Conservation (phyloP, 30 jellyfish, hydroid and myxozoan genomes). For the Hydra vulgaris region DNA sequence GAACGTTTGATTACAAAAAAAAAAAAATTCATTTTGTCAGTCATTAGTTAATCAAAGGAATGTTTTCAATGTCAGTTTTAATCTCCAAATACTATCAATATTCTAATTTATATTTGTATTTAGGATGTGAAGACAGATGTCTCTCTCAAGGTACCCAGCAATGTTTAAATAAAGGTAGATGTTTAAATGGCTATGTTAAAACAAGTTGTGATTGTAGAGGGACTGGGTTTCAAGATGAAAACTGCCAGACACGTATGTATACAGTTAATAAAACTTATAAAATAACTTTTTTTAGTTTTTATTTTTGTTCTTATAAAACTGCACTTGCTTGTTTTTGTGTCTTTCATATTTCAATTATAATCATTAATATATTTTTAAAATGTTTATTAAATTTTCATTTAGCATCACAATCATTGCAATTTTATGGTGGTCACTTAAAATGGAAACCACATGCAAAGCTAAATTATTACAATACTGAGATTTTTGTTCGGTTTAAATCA, state of each 20-base stretch:
- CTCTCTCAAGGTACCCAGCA: conserved; percentile 1
- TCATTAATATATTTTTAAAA: too few relatives aligned
- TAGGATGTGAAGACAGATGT: conserved; percentile 19
- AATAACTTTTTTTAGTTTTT: too few relatives aligned
- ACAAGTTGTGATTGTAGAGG: conserved; percentile 24
- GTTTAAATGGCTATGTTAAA: conserved; percentile 13
- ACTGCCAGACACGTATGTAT: conserved; percentile 7
- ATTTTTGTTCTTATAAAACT: too few relatives aligned
- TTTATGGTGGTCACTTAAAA: background rate
- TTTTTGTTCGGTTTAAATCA: conserved; percentile 12
- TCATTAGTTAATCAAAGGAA: too few relatives aligned
- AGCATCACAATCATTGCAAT: conserved; percentile 14
- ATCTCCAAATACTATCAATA: too few relatives aligned
- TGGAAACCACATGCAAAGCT: conserved; percentile 9
- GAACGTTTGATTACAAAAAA: too few relatives aligned
- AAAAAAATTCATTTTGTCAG: too few relatives aligned
- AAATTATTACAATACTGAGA: conserved; percentile 4
- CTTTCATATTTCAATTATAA: too few relatives aligned
- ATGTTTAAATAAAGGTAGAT: background rate
- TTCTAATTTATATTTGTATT: too few relatives aligned
- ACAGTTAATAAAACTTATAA: background rate
- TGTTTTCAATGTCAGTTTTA: too few relatives aligned
- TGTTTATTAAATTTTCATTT: too few relatives aligned
- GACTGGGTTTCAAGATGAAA: conserved; percentile 1
- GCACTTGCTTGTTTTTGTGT: too few relatives aligned